Percentiles rank a stretch among this genome's conserved stretches.
Evolutionary conservation across 1,140 invertebrate genomes (phyloP).

Genomic region (Heliconius melpomene): DNA sequence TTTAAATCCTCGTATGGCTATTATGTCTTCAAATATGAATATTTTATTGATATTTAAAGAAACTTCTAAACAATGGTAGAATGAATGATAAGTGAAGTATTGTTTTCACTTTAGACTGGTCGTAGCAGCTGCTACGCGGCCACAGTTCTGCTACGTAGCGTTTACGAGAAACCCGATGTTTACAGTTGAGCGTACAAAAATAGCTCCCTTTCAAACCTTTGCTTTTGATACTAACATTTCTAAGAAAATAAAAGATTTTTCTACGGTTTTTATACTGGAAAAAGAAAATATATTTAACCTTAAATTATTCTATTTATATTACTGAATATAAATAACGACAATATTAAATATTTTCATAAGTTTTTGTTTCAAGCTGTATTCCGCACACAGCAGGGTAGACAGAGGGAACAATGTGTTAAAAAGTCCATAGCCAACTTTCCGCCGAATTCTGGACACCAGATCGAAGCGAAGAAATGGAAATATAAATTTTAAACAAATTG

Average conservation of each 20-base stretch:
- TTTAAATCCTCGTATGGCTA: not conserved
- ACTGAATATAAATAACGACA: no score
- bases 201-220: slow-evolving; percentile 26
- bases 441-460: no score
- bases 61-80: not conserved
- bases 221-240: slow-evolving; percentile 24
- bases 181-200: slow-evolving; percentile 26
- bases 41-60: not conserved
- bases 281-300: not conserved
- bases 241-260: slow-evolving; percentile 14
- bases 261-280: not conserved
- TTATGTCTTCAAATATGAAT: not conserved
- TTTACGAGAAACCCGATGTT: slow-evolving; percentile 20
- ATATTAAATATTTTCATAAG: no score
- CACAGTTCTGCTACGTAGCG: not conserved
- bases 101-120: slow-evolving; percentile 12
- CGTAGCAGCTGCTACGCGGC: slow-evolving; percentile 19
- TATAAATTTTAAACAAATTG: no score
- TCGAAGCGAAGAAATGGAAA: no score
- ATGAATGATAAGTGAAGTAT: not conserved
- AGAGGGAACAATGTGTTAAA: no score
- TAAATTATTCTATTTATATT: not conserved
- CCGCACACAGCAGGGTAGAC: no score
- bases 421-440: no score
- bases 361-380: no score